These are phyloP conservation scores for Pseudomyrmex flavicornis DNA, from an alignment of 1,140 invertebrate genomes.

Conservation along the genomic window DNA sequence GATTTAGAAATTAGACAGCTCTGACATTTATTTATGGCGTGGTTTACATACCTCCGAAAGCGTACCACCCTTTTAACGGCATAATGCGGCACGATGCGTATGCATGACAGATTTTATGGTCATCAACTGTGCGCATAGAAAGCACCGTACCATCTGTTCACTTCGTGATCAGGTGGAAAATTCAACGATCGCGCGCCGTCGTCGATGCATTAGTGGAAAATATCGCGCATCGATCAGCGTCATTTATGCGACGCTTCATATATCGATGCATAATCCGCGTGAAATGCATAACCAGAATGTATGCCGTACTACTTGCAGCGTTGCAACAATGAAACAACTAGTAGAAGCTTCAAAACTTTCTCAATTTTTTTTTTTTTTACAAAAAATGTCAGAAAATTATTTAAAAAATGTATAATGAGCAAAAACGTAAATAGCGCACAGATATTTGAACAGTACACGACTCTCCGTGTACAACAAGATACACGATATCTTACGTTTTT, in stretches of 20 bases:
- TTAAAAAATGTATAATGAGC: no score
- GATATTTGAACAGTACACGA: no score
- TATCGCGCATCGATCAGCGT: slow-evolving; percentile 36
- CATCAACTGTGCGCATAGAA: slow-evolving; percentile 58
- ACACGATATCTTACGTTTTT: neutral
- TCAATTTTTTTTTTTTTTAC: no score
- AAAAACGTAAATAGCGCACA: no score
- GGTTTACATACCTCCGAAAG: slow-evolving; percentile 11
- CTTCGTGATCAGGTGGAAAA: slow-evolving; percentile 71
- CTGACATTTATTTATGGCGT: slow-evolving; percentile 42
- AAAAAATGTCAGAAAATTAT: no score
- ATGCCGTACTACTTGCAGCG: no score
- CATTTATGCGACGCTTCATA: slow-evolving; percentile 5
- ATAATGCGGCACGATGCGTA: slow-evolving; percentile 53
- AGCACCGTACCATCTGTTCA: slow-evolving; percentile 67
- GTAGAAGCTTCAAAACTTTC: no score
- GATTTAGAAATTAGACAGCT: slow-evolving; percentile 14
- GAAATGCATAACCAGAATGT: slow-evolving; percentile 1
- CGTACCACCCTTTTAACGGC: slow-evolving; percentile 26
- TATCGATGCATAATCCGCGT: neutral
- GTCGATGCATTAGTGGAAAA: slow-evolving; percentile 61
- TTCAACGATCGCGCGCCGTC: slow-evolving; percentile 47
- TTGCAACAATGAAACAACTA: no score
- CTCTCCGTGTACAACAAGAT: no score
- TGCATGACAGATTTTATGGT: slow-evolving; percentile 69